Percentiles rank a stretch among this genome's conserved stretches.
phyloP scores from a whole-genome alignment of 2,888 invertebrate species.

The Arge pagana region DNA sequence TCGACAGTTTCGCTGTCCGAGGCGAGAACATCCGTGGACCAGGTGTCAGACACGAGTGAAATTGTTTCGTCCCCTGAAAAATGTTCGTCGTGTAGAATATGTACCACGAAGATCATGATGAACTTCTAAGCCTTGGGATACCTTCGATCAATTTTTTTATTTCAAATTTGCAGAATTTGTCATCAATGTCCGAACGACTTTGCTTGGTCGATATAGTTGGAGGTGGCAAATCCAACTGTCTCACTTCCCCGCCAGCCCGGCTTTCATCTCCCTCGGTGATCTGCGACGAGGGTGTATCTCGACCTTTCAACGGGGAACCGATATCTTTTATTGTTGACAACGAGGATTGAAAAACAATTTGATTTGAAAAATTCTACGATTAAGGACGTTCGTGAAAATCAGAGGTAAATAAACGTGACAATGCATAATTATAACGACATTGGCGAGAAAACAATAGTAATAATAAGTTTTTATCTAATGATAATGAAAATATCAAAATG shows the following conservation, averaged over 20 bases:
- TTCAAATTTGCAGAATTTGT: slow-evolving; percentile 98
- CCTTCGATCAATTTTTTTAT: slow-evolving; percentile 73
- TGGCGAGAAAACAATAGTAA: too few species aligned
- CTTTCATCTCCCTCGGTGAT: slow-evolving; percentile 77
- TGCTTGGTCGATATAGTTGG: slow-evolving; percentile 68
- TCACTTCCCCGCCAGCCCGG: slow-evolving; percentile 54
- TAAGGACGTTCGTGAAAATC: too few species aligned
- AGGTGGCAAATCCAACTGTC: slow-evolving; percentile 53
- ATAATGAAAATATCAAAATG: too few species aligned
- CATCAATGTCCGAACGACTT: slow-evolving; percentile 93
- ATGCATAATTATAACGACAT: too few species aligned
- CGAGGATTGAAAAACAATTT: too few species aligned
- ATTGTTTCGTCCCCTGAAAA: slow-evolving; percentile 86
- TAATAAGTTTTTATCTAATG: too few species aligned
- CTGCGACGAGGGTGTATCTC: slow-evolving; percentile 95
- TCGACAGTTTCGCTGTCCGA: slow-evolving; percentile 95
- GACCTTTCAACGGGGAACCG: slow-evolving; percentile 61
- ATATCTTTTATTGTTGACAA: too few species aligned
- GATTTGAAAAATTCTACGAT: too few species aligned
- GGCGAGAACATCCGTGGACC: slow-evolving; percentile 97
- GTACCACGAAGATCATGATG: slow-evolving; percentile 3
- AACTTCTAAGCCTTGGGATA: slow-evolving; percentile 32
- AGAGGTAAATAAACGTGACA: too few species aligned
- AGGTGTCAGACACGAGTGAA: slow-evolving; percentile 96
- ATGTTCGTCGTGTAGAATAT: slow-evolving; percentile 26